phyloP scores from a whole-genome alignment of 2,888 invertebrate genomes.

The Drosophila formosana region DNA sequence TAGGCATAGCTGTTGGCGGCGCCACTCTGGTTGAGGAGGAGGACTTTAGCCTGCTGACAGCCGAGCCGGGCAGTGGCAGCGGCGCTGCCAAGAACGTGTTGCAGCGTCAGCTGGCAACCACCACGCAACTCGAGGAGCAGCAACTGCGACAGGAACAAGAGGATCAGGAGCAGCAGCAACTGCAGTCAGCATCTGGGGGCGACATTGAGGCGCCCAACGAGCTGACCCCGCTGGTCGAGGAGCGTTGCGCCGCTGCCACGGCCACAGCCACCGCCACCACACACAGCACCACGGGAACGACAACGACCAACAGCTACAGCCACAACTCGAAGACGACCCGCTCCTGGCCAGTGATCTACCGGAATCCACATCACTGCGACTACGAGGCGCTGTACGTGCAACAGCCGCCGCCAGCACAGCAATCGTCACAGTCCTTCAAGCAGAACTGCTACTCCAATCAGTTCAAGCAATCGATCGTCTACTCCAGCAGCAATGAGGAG shows the following conservation, averaged over 20 bases:
- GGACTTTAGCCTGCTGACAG: constrained; percentile 81
- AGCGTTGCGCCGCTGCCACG: constrained; percentile 46
- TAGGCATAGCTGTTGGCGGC: constrained; percentile 58
- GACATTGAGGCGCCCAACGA: constrained; percentile 74
- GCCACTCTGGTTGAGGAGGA: constrained; percentile 83
- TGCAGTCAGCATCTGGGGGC: constrained; percentile 38
- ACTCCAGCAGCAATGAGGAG: constrained; percentile 83
- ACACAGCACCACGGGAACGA: constrained; percentile 20
- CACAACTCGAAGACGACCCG: constrained; percentile 85
- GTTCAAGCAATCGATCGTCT: constrained; percentile 82
- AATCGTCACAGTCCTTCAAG: constrained; percentile 71
- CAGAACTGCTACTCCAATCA: constrained; percentile 84
- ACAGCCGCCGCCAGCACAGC: constrained; percentile 43
- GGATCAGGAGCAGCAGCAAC: constrained; percentile 44
- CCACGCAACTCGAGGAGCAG: constrained; percentile 57
- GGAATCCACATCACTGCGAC: constrained; percentile 85
- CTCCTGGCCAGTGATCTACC: constrained; percentile 85
- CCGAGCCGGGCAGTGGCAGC: constrained; percentile 47
- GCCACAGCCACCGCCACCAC: constrained; percentile 37
- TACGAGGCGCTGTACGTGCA: constrained; percentile 84
- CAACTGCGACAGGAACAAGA: constrained; percentile 41
- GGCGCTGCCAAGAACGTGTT: constrained; percentile 70
- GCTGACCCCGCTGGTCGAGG: constrained; percentile 76
- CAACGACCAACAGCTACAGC: constrained; percentile 77
- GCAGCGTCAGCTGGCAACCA: constrained; percentile 79